Conservation (phyloP, 2,888 invertebrate species). For the Scrobipalpa atriplicella region DNA sequence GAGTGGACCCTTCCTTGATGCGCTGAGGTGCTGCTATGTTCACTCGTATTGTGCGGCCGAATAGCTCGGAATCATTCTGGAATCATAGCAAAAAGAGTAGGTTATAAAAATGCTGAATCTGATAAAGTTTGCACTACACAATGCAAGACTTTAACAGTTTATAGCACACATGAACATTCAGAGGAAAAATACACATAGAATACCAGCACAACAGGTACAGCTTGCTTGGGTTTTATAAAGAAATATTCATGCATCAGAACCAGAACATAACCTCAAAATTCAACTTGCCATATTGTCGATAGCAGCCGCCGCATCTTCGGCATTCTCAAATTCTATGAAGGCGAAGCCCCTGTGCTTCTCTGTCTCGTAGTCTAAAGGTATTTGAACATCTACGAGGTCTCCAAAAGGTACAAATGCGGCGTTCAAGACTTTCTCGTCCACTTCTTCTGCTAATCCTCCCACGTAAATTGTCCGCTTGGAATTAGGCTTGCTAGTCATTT, state of each 20-base stretch:
- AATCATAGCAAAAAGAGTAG: slow-evolving; percentile 39
- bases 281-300: slow-evolving; percentile 98
- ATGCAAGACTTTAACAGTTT: no score
- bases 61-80: slow-evolving; percentile 98
- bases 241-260: neutral
- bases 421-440: slow-evolving; percentile 96
- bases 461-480: slow-evolving; percentile 93
- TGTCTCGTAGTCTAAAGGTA: slow-evolving; percentile 98
- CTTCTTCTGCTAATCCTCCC: slow-evolving; percentile 96
- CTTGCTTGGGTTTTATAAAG: neutral
- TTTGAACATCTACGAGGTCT: slow-evolving; percentile 98
- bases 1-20: slow-evolving; percentile 96
- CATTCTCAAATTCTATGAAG: slow-evolving; percentile 98
- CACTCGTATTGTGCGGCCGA: slow-evolving; percentile 97
- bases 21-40: slow-evolving; percentile 98
- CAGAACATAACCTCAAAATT: slow-evolving; percentile 23
- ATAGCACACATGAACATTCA: no score
- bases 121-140: neutral
- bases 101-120: neutral
- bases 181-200: no score
- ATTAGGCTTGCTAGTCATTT: slow-evolving; percentile 82
- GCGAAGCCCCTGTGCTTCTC: slow-evolving; percentile 99
- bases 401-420: slow-evolving; percentile 99
- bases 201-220: no score
- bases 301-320: slow-evolving; percentile 99